Base-by-base conservation (phyloP, 2,888 invertebrate genomes). In the Temnothorax rugatulus region DNA sequence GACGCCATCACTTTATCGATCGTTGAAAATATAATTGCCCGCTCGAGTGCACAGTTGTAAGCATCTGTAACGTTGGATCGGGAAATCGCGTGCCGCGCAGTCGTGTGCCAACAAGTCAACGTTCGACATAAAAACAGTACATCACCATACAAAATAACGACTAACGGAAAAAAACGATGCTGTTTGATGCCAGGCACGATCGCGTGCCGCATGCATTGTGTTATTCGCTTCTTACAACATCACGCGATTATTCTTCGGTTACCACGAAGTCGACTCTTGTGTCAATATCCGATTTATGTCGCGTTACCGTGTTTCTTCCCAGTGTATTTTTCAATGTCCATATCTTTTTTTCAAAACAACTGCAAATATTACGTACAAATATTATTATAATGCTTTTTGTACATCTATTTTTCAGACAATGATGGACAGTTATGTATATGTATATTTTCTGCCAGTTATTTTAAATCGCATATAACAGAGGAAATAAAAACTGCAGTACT, bases 1-100 rank as follows among this genome's bases (percentile, higher is more conserved):
- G 84, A 88, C 86, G 86, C 50, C 81, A 79, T 83, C 86, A 85
- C 85, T 89, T 84, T 86, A 66, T 84, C 84, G 84, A 83, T 68
- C 59, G 59, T 76, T 77, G 69, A 86, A 85, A 90, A 85, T 89
- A 86, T 89, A 89, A 90, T 90, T 87, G 90, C 69, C 47, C 52
- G 68, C 81, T 83, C 79, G 76, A 73, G 73, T 61, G 84, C 63
- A 77, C 66, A 81, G 73, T 84, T 81, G 83, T 83, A 84, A 85
- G 83, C 68, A 59, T 63, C 52, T 8, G 38, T 64, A 50, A 76
- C 21, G 68, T 54, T 52, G 61, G 59, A 77, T 87, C 79, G 66
- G 44, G 50, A 83, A 89, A 81, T 88, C 77, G 81, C 44, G 74
- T 47, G 73, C 61, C 63, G 59, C 4, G 15, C 25, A 21, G 38